Evolutionary conservation across 2,113 vertebrate genomes (phyloP).

Genomic region (Tragelaphus strepsiceros): DNA sequence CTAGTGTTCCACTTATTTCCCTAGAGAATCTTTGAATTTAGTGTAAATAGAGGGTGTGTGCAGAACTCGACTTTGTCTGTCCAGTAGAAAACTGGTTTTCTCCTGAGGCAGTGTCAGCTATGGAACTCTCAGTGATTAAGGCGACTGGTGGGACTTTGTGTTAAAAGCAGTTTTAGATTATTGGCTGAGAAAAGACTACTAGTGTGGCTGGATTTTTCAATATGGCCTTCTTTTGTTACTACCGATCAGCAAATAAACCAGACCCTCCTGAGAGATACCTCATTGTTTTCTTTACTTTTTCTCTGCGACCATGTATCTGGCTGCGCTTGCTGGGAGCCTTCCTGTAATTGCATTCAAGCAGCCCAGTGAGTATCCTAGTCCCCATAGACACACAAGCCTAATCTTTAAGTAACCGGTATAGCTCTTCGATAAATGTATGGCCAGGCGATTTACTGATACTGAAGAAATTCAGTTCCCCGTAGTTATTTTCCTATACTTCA

Average conservation of each 20-base stretch:
- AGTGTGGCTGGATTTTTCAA: background rate
- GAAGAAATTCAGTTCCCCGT: background rate
- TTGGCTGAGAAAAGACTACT: constrained; percentile 26
- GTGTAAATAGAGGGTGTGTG: background rate
- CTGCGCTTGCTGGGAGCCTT: constrained; percentile 4
- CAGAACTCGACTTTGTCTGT: background rate
- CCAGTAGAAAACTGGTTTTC: background rate
- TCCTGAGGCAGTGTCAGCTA: background rate
- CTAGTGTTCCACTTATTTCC: background rate
- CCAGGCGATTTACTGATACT: background rate
- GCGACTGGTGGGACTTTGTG: background rate
- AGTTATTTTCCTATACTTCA: constrained; percentile 17
- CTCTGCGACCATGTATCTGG: background rate
- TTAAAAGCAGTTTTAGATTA: constrained; percentile 39
- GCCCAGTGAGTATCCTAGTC: background rate
- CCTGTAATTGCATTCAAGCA: constrained; percentile 39
- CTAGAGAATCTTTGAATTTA: background rate
- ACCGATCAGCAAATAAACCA: background rate
- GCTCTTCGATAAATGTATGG: background rate
- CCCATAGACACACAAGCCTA: background rate
- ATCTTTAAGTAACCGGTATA: constrained; percentile 22
- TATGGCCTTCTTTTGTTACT: background rate
- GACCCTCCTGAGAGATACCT: background rate
- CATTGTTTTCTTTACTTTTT: constrained; percentile 44
- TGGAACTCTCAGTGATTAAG: background rate